These are phyloP conservation scores for Syngnathus acus DNA, from an alignment of 2,797 vertebrate genomes.

Conservation along the genomic window DNA sequence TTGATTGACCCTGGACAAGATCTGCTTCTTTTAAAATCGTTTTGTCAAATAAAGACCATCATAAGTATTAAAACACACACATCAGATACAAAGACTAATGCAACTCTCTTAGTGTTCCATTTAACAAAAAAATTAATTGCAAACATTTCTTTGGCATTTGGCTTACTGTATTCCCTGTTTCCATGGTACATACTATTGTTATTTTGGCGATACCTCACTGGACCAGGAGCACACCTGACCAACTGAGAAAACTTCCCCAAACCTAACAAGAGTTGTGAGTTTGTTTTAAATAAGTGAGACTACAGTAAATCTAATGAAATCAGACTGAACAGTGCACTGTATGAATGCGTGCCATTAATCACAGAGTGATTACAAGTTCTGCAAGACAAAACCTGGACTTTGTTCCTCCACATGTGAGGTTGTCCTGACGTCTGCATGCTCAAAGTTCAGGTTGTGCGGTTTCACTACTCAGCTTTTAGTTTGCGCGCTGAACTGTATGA, in stretches of 20 bases:
- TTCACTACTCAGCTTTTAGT: slow-evolving; percentile 10
- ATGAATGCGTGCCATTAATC: slow-evolving; percentile 11
- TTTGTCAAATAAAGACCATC: no score
- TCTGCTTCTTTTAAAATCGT: no score
- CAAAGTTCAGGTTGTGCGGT: slow-evolving; percentile 60
- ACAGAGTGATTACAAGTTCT: slow-evolving; percentile 22
- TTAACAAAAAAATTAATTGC: no score
- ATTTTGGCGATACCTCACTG: no score
- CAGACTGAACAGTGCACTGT: background rate
- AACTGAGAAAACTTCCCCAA: background rate
- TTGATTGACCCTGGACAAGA: no score
- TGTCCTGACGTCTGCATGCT: slow-evolving; percentile 22
- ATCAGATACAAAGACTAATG: no score
- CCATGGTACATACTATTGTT: background rate
- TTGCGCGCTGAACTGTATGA: slow-evolving; percentile 10
- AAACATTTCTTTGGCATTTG: no score
- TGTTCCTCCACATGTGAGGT: slow-evolving; percentile 59
- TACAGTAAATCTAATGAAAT: background rate
- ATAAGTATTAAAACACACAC: no score
- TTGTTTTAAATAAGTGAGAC: background rate
- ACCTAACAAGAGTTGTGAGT: background rate
- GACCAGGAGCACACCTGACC: background rate
- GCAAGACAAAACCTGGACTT: slow-evolving; percentile 59
- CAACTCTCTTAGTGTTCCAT: no score
- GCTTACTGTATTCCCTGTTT: background rate